A percentile compares a stretch with the other conserved stretches of the same genome.
phyloP scores from a whole-genome alignment of 2,113 vertebrate genomes.

The Perognathus longimembris region DNA sequence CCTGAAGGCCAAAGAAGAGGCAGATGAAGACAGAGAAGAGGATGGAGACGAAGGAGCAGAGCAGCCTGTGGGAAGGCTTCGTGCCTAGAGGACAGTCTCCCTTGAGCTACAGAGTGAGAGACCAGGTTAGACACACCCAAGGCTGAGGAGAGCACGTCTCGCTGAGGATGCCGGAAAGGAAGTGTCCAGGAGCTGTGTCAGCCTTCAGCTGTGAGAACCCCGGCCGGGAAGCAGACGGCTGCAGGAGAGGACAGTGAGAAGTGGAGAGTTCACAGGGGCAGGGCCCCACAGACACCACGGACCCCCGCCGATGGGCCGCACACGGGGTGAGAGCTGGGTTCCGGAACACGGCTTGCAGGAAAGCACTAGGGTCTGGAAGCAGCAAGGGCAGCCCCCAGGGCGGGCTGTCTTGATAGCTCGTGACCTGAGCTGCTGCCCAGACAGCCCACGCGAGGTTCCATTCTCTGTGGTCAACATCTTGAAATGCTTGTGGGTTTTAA shows the following conservation, averaged over 20 bases:
- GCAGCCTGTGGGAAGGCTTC: not conserved
- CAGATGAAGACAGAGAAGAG: not conserved
- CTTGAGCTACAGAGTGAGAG: accelerated
- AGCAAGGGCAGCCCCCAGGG: not conserved
- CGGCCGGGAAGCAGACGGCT: not conserved
- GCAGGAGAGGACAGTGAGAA: not conserved
- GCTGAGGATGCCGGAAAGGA: not conserved
- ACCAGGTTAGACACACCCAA: not conserved
- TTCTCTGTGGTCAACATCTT: not conserved
- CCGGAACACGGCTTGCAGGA: not conserved
- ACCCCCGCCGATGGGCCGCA: not conserved
- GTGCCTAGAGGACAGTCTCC: too few relatives aligned
- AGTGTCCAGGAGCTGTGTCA: not conserved
- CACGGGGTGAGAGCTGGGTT: accelerated
- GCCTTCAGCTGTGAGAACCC: not conserved
- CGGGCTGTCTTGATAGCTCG: not conserved
- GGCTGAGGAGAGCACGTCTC: not conserved
- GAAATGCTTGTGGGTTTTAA: not conserved
- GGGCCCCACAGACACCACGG: not conserved
- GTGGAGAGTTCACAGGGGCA: not conserved
- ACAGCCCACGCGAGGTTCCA: too few relatives aligned
- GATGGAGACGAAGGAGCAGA: not conserved
- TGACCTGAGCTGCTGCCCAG: accelerated
- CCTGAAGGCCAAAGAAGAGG: not conserved
- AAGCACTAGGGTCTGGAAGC: not conserved